A percentile compares a stretch with the other conserved stretches of the same genome.
These are phyloP conservation scores for Tetragnatha versicolor DNA, from an alignment of 1,140 invertebrate species.

Conservation along the genomic window DNA sequence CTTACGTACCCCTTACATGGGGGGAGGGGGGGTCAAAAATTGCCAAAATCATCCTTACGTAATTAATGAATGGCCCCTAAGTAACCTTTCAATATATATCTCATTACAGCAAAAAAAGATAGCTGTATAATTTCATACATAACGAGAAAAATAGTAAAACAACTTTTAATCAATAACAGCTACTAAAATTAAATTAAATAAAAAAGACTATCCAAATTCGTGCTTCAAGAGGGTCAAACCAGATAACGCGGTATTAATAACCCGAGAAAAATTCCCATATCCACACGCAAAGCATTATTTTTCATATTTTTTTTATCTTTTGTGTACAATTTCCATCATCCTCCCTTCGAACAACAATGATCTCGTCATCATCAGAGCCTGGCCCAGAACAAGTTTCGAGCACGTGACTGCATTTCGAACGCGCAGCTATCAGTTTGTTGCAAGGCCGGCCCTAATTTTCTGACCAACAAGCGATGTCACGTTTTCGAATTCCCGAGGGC, in stretches of 20 bases:
- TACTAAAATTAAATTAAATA: too few species aligned
- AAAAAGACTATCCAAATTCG: too few species aligned
- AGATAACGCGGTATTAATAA: background rate
- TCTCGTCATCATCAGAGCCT: background rate
- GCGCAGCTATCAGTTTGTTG: background rate
- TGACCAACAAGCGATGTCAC: background rate
- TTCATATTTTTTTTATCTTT: background rate
- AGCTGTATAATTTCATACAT: too few species aligned
- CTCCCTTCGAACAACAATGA: background rate
- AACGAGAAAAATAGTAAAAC: too few species aligned
- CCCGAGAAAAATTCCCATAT: background rate
- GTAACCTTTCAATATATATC: too few species aligned
- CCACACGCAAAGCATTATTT: background rate
- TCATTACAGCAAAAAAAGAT: too few species aligned
- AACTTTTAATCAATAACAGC: too few species aligned
- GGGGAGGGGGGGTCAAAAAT: too few species aligned
- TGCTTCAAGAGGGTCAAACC: background rate
- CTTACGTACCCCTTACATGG: too few species aligned
- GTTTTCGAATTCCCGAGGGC: background rate
- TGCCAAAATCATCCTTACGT: too few species aligned
- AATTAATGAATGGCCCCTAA: too few species aligned
- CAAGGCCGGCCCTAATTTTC: slow-evolving; percentile 9
- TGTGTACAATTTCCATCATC: background rate
- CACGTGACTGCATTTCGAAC: background rate
- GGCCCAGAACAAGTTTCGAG: background rate